Percentiles rank a stretch among this genome's conserved stretches.
These are phyloP conservation scores for Drosophila watanabei DNA, from an alignment of 1,140 invertebrate species.

Conservation along the genomic window DNA sequence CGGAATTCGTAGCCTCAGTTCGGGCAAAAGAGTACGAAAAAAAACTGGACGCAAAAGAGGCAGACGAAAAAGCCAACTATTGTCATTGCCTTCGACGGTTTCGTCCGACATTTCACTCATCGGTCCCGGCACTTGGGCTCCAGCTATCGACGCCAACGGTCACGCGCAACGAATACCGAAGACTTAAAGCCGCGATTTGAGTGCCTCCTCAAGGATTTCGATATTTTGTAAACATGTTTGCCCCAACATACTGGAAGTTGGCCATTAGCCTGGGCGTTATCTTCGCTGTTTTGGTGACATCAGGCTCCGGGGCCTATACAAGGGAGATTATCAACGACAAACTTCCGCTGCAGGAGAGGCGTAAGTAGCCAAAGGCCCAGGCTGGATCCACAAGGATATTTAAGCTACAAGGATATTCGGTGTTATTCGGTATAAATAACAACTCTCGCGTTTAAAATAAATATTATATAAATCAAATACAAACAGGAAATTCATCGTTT, in stretches of 20 bases:
- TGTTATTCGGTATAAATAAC: background rate
- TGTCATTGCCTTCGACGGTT: slow-evolving; percentile 52
- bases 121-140: slow-evolving; percentile 56
- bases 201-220: slow-evolving; percentile 32
- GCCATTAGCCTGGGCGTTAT: slow-evolving; percentile 37
- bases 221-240: slow-evolving; percentile 52
- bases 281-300: slow-evolving; percentile 27
- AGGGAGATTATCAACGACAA: slow-evolving; percentile 82
- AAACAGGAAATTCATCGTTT: background rate
- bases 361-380: slow-evolving; percentile 55
- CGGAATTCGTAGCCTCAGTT: slow-evolving; percentile 51
- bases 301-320: slow-evolving; percentile 57
- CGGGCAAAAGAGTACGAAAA: slow-evolving; percentile 49
- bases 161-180: slow-evolving; percentile 40
- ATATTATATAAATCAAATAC: background rate
- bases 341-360: slow-evolving; percentile 76
- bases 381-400: background rate
- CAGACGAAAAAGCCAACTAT: slow-evolving; percentile 35
- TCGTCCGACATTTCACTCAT: slow-evolving; percentile 64
- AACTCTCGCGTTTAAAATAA: too few species aligned
- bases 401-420: background rate
- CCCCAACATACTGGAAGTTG: slow-evolving; percentile 53
- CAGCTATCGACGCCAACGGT: slow-evolving; percentile 60
- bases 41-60: slow-evolving; percentile 57
- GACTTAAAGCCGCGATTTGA: slow-evolving; percentile 2